These are phyloP conservation scores for Macropis europaea DNA, from an alignment of 2,888 invertebrate genomes.

Conservation along the genomic window DNA sequence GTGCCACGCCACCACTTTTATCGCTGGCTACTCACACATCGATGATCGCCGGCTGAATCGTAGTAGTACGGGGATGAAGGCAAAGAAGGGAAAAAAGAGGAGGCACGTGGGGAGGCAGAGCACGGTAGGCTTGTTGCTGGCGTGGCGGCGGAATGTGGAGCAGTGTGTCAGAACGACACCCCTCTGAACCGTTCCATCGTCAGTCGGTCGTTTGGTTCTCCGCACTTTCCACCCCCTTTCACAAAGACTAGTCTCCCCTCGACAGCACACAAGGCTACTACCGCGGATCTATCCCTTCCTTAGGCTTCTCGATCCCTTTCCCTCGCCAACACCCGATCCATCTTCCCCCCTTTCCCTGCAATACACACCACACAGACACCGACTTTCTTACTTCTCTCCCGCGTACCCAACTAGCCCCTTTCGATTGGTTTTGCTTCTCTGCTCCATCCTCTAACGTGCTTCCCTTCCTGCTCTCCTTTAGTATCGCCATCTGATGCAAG, in stretches of 20 bases:
- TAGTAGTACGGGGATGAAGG: slow-evolving; percentile 11
- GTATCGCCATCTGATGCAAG: neutral
- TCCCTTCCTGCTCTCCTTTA: neutral
- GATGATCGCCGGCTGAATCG: slow-evolving; percentile 50
- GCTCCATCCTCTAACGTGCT: neutral
- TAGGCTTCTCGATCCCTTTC: neutral
- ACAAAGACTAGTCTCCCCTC: slow-evolving; percentile 49
- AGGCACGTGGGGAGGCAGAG: slow-evolving; percentile 26
- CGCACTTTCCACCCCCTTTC: slow-evolving; percentile 56
- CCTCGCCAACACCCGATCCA: neutral
- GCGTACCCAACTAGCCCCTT: neutral
- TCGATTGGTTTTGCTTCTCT: slow-evolving; percentile 21
- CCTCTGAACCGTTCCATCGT: slow-evolving; percentile 63
- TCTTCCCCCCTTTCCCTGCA: neutral
- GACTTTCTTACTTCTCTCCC: slow-evolving; percentile 27
- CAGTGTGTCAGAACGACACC: slow-evolving; percentile 76
- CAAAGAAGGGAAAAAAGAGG: slow-evolving; percentile 32
- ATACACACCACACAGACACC: neutral
- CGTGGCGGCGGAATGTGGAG: slow-evolving; percentile 72
- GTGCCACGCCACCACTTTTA: slow-evolving; percentile 36
- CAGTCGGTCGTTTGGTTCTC: slow-evolving; percentile 55
- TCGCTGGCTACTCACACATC: slow-evolving; percentile 45
- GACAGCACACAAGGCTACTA: slow-evolving; percentile 30
- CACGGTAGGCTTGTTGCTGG: slow-evolving; percentile 51
- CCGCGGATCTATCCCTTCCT: neutral